These are phyloP conservation scores for Hirtodrosophila alboralis DNA, from an alignment of 2,888 invertebrate species.

Conservation along the genomic window DNA sequence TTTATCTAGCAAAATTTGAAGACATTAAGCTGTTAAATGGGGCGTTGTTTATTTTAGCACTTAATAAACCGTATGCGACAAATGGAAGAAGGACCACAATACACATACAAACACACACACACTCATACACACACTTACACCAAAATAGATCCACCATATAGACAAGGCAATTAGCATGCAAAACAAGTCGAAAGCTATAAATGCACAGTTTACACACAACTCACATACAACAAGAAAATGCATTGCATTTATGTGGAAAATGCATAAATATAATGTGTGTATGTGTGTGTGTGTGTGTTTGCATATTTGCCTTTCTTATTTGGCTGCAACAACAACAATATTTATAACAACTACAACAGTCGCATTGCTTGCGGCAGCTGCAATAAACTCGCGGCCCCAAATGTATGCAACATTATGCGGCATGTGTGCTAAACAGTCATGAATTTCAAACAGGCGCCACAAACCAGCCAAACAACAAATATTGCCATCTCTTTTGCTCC, in stretches of 20 bases:
- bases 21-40: constrained; percentile 34
- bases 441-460: constrained; percentile 72
- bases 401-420: constrained; percentile 79
- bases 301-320: constrained; percentile 64
- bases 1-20: constrained; percentile 27
- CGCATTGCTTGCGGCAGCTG: constrained; percentile 50
- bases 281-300: constrained; percentile 18
- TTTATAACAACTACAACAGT: constrained; percentile 18
- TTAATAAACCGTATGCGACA: constrained; percentile 62
- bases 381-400: constrained; percentile 55
- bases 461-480: constrained; percentile 31
- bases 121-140: background rate
- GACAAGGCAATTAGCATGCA: constrained; percentile 74
- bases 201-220: constrained; percentile 58
- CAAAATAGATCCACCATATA: constrained; percentile 1
- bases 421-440: constrained; percentile 78
- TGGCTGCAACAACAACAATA: constrained; percentile 33
- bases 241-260: constrained; percentile 61
- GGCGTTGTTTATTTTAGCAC: constrained; percentile 35
- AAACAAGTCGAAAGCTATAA: constrained; percentile 70
- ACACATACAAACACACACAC: constrained; percentile 14
- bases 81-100: constrained; percentile 36
- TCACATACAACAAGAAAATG: constrained; percentile 10
- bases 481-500: constrained; percentile 1
- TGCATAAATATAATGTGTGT: constrained; percentile 61